phyloP scores from a whole-genome alignment of 2,888 invertebrate genomes.

The Beris morrisii region DNA sequence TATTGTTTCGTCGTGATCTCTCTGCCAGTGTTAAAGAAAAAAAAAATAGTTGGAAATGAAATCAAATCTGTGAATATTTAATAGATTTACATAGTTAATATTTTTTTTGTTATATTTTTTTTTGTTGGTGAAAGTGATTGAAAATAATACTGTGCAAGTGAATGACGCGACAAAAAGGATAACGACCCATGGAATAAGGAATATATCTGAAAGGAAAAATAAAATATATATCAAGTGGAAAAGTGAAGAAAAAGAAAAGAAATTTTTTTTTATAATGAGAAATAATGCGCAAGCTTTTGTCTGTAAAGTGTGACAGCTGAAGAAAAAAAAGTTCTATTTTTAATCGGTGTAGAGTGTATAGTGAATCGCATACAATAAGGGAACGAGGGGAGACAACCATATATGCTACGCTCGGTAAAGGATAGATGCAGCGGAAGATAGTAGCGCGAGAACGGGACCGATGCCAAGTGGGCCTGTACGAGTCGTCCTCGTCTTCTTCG shows the following conservation, averaged over 20 bases:
- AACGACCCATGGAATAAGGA: conserved; percentile 29
- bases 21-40: conserved; percentile 16
- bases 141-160: too few relatives aligned
- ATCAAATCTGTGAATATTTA: too few relatives aligned
- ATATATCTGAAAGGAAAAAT: neutral
- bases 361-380: conserved; percentile 9
- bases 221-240: too few relatives aligned
- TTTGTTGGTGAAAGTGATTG: too few relatives aligned
- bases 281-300: conserved; percentile 32
- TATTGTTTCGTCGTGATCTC: conserved; percentile 19
- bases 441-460: too few relatives aligned
- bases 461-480: too few relatives aligned
- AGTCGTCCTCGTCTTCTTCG: too few relatives aligned
- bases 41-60: conserved; percentile 4
- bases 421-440: too few relatives aligned
- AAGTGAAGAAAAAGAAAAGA: conserved; percentile 12
- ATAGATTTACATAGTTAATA: too few relatives aligned
- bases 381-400: too few relatives aligned
- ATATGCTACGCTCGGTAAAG: too few relatives aligned
- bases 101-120: too few relatives aligned
- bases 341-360: conserved; percentile 6
- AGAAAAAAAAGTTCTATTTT: conserved; percentile 27
- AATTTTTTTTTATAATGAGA: conserved; percentile 6
- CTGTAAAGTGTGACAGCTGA: conserved; percentile 18
- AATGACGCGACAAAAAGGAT: conserved; percentile 17